These are phyloP conservation scores for Agelaius phoeniceus DNA, from an alignment of 2,113 vertebrate species.

Conservation along the genomic window DNA sequence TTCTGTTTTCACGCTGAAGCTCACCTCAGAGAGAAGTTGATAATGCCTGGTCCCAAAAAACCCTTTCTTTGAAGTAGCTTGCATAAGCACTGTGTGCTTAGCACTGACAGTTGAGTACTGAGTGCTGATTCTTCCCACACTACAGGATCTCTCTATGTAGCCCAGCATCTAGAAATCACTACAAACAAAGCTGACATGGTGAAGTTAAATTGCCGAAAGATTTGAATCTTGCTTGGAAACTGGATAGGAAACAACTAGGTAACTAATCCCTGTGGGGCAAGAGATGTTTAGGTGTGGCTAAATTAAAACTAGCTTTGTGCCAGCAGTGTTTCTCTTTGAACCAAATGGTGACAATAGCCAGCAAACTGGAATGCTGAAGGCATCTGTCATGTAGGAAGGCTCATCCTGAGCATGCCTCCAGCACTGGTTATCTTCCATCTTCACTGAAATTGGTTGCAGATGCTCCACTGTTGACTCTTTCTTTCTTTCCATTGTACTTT, in stretches of 20 bases:
- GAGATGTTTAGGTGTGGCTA: not conserved
- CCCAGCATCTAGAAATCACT: not conserved
- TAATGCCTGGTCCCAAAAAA: not conserved
- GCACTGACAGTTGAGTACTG: not conserved
- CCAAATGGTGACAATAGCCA: not conserved
- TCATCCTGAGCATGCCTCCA: not conserved
- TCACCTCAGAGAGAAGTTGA: not conserved
- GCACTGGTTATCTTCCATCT: not conserved
- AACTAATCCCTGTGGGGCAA: not conserved
- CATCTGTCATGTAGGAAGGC: not conserved
- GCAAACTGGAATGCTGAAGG: not conserved
- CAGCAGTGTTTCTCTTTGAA: not conserved
- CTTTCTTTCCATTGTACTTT: not conserved
- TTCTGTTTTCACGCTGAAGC: not conserved
- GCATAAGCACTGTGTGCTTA: not conserved
- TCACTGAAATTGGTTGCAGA: conserved; percentile 39
- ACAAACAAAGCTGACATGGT: not conserved
- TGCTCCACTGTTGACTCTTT: conserved; percentile 4
- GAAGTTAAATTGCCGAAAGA: not conserved
- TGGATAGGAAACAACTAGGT: not conserved
- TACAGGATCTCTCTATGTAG: not conserved
- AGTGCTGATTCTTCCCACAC: not conserved
- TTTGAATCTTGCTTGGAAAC: not conserved
- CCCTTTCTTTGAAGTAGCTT: not conserved
- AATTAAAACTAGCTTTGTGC: not conserved